Evolutionary conservation across 2,113 vertebrate species (phyloP), one percentile per base, ranked within the genome.

Genomic region (Bubo bubo): DNA sequence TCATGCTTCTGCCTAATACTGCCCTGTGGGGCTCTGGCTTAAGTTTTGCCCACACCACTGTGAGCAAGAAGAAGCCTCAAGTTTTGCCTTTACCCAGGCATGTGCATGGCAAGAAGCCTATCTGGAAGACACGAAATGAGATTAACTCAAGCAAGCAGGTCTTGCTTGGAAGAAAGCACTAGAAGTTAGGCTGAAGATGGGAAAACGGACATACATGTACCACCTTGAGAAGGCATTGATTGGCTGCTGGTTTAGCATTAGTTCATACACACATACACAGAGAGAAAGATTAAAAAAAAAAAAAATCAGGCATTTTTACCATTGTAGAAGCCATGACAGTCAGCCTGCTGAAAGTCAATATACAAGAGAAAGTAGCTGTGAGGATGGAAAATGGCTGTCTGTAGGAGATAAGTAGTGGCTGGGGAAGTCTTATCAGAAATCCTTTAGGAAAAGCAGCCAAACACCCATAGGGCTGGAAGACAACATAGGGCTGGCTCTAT

Each of bases 341-440:
- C n/a, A 24, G 79, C 74, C 66, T 79, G 74, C 77, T 85, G 66
- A 58, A 87, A 80, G 86, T 86, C 81, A 87, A 94, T 91, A 92
- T 43, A 90, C n/a, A 28, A 56, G 89, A 90, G 91, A 34, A 95
- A 86, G 95, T 84, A 72, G 66, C 92, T 88, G 59, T 53, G 95
- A 87, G 89, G 73, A 55, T 80, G 59, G 62, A 47, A 85, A 63
- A 92, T 93, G 94, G 86, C 95, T 97, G 96, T 22, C 76, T 97
- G 89, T 39, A 86, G 86, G 53, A 96, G 97, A 97, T 97, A 97
- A 98, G 86, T 96, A 89, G 84, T 68, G 77, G 71, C 80, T 96
- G 59, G 84, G 93, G 93, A 97, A 94, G 84, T 87, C 86, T 88
- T 67, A 74, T 64, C 93, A 90, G 91, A 93, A 96, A 96, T 94